These are phyloP conservation scores for Euzetes globulus DNA, from an alignment of 2,888 invertebrate genomes.

Conservation along the genomic window DNA sequence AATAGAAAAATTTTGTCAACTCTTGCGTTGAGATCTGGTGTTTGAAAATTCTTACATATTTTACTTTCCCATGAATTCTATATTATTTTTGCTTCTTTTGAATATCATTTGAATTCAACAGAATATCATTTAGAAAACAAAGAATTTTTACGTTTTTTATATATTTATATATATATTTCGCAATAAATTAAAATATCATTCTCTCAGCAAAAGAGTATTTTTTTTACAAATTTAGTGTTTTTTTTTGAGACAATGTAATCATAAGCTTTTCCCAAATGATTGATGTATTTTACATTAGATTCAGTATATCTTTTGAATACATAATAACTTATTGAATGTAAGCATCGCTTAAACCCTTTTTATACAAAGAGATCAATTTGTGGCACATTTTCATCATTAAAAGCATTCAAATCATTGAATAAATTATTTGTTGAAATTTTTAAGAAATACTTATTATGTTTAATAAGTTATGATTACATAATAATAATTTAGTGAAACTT, in stretches of 20 bases:
- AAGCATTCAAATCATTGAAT: neutral
- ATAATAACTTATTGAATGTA: constrained; percentile 11
- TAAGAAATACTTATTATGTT: neutral
- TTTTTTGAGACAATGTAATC: constrained; percentile 5
- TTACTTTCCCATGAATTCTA: neutral
- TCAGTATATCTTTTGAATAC: neutral
- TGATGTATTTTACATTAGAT: constrained; percentile 7
- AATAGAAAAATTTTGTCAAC: neutral
- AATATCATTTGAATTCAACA: too few species aligned
- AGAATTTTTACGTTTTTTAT: neutral
- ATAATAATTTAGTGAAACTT: neutral
- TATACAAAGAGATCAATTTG: neutral
- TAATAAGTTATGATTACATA: neutral
- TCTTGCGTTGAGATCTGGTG: neutral
- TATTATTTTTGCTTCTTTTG: neutral
- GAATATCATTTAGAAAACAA: neutral
- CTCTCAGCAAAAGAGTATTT: neutral
- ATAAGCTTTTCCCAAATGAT: constrained; percentile 6
- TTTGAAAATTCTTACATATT: neutral
- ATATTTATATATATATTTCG: neutral
- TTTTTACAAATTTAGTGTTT: constrained; percentile 8
- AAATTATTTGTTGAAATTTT: neutral
- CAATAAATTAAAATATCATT: neutral
- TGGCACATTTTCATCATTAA: constrained; percentile 20
- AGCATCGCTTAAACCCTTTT: neutral